phyloP scores from a whole-genome alignment of 2,888 invertebrate genomes.

The Ormyrus labotus region DNA sequence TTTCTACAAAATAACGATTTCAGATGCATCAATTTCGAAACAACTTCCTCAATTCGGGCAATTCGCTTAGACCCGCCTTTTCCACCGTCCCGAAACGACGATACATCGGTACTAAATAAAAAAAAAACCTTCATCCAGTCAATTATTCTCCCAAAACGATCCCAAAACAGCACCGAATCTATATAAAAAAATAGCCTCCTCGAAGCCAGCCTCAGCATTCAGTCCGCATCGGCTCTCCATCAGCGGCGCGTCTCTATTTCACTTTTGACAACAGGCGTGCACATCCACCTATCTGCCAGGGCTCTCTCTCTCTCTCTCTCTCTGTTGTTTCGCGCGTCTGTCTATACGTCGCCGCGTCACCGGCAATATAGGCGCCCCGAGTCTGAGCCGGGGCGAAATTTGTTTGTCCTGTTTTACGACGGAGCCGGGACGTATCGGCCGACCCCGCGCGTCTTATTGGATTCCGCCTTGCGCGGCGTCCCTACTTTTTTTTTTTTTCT shows the following conservation, averaged over 20 bases:
- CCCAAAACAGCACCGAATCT: too few species aligned
- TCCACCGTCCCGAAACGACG: too few species aligned
- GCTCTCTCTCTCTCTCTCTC: too few species aligned
- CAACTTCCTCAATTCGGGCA: too few species aligned
- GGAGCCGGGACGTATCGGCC: slow-evolving; percentile 67
- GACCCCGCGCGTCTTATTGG: slow-evolving; percentile 69
- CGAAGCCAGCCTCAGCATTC: neutral
- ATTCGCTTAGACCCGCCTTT: too few species aligned
- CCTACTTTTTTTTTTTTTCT: neutral
- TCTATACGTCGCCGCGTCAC: neutral
- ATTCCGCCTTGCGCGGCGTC: slow-evolving; percentile 63
- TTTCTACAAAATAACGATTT: too few species aligned
- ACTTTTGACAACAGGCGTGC: neutral
- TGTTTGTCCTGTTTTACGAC: slow-evolving; percentile 75
- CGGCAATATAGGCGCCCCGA: slow-evolving; percentile 21
- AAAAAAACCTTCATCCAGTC: too few species aligned
- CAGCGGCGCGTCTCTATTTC: neutral
- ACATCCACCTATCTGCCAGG: neutral
- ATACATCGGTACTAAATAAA: too few species aligned
- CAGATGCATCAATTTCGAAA: too few species aligned
- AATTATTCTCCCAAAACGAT: too few species aligned
- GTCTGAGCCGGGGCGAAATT: slow-evolving; percentile 65
- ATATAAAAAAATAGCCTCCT: too few species aligned
- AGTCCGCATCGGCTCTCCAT: neutral
- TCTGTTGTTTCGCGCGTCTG: slow-evolving; percentile 4